Percentiles rank a stretch among this genome's conserved stretches.
These are phyloP conservation scores for Pimephales promelas DNA, from an alignment of 2,113 vertebrate species.

Conservation along the genomic window DNA sequence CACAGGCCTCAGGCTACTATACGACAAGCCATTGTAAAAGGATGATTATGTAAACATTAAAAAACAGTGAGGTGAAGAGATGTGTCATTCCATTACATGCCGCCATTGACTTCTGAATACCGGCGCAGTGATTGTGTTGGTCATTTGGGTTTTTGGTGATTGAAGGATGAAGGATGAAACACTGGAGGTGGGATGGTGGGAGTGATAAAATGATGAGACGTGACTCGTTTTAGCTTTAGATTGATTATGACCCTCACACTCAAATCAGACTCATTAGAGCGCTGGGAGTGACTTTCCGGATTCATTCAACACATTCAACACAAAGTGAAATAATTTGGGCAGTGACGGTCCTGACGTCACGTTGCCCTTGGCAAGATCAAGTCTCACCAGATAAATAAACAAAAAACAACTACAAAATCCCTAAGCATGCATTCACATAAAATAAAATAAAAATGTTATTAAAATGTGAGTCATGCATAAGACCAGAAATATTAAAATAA, in stretches of 20 bases:
- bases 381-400: background rate
- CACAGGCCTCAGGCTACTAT: background rate
- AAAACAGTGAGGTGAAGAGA: background rate
- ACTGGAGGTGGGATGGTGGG: background rate
- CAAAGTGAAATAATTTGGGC: too few relatives aligned
- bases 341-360: background rate
- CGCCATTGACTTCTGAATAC: background rate
- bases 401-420: background rate
- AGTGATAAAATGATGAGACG: slow-evolving; percentile 35
- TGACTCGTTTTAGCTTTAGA: slow-evolving; percentile 33
- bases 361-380: background rate
- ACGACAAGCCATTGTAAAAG: background rate
- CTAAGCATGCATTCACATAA: background rate
- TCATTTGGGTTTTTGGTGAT: slow-evolving; percentile 3
- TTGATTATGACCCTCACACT: slow-evolving; percentile 33
- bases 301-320: background rate
- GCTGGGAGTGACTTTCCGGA: background rate
- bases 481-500: background rate
- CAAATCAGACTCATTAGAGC: slow-evolving; percentile 30
- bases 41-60: slow-evolving; percentile 8
- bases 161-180: slow-evolving; percentile 35
- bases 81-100: background rate
- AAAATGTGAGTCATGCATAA: background rate
- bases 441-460: background rate
- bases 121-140: background rate